phyloP scores from a whole-genome alignment of 2,113 vertebrate genomes.

The Spea bombifrons region DNA sequence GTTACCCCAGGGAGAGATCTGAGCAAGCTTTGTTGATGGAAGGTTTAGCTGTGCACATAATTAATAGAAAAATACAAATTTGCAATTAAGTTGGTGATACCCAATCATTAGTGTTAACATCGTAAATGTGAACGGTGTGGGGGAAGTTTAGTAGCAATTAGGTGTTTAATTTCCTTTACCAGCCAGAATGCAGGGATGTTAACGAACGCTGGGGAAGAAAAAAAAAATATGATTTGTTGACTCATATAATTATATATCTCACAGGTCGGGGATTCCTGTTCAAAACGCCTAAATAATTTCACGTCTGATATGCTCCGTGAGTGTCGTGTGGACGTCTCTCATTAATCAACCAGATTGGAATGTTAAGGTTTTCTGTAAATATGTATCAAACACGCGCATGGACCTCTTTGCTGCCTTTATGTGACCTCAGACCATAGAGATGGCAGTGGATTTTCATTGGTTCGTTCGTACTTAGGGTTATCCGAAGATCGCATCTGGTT shows the following conservation, averaged over 20 bases:
- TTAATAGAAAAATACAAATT: conserved; percentile 43
- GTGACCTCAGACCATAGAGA: too few species aligned
- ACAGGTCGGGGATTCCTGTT: conserved; percentile 23
- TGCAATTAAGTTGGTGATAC: conserved; percentile 43
- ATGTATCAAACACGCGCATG: too few species aligned
- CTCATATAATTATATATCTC: conserved; percentile 30
- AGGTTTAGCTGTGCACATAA: conserved; percentile 23
- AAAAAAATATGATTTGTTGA: conserved; percentile 25
- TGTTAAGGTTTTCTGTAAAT: too few species aligned
- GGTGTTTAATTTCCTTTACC: conserved; percentile 43
- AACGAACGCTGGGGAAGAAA: conserved; percentile 5
- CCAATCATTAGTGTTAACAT: conserved; percentile 43
- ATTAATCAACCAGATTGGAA: too few species aligned
- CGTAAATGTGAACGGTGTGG: conserved; percentile 22
- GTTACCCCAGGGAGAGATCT: conserved; percentile 3
- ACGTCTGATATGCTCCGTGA: background rate
- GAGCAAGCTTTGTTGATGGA: conserved; percentile 17
- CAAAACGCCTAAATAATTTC: conserved; percentile 10
- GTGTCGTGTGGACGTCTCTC: too few species aligned
- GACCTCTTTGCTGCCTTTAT: too few species aligned
- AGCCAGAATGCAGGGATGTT: conserved; percentile 14
- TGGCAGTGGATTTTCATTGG: too few species aligned
- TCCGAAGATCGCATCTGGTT: too few species aligned
- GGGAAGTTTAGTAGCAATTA: conserved; percentile 32
- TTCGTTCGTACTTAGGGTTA: too few species aligned